Conservation (phyloP, 2,113 vertebrate genomes). For the Ceyx cyanopectus region DNA sequence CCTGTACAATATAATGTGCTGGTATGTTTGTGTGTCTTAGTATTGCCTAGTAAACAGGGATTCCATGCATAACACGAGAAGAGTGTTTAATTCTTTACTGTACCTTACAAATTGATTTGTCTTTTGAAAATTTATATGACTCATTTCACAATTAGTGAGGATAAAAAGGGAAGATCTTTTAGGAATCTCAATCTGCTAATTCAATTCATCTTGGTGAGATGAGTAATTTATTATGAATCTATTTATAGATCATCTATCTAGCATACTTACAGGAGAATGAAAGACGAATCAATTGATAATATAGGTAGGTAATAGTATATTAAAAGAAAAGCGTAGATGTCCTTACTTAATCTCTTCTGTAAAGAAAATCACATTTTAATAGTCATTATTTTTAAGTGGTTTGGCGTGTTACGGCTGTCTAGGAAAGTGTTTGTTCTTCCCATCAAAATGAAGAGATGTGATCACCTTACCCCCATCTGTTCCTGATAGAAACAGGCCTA, state of each 20-base stretch:
- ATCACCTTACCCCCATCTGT: constrained; percentile 45
- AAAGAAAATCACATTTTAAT: not conserved
- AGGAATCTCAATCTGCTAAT: constrained; percentile 31
- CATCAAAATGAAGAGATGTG: constrained; percentile 43
- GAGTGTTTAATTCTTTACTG: not conserved
- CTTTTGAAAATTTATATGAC: not conserved
- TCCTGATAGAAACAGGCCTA: not conserved
- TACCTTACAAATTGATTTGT: constrained; percentile 3
- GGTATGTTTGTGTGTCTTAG: not conserved
- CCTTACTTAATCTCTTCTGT: constrained; percentile 7
- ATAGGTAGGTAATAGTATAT: constrained; percentile 13
- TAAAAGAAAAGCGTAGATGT: constrained; percentile 23
- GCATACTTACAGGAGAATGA: constrained; percentile 28
- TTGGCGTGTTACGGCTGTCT: not conserved
- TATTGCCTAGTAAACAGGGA: not conserved
- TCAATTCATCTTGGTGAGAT: constrained; percentile 43
- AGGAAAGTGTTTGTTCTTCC: constrained; percentile 46
- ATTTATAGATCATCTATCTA: constrained; percentile 29
- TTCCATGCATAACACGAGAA: not conserved
- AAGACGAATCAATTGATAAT: constrained; percentile 39
- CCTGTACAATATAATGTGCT: rapidly evolving
- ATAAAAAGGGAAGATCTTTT: constrained; percentile 22
- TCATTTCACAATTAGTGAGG: not conserved
- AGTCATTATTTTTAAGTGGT: constrained; percentile 26
- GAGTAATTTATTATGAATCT: constrained; percentile 46